Evolutionary conservation across 2,113 vertebrate genomes (phyloP).

Genomic region (Dinomys branickii): DNA sequence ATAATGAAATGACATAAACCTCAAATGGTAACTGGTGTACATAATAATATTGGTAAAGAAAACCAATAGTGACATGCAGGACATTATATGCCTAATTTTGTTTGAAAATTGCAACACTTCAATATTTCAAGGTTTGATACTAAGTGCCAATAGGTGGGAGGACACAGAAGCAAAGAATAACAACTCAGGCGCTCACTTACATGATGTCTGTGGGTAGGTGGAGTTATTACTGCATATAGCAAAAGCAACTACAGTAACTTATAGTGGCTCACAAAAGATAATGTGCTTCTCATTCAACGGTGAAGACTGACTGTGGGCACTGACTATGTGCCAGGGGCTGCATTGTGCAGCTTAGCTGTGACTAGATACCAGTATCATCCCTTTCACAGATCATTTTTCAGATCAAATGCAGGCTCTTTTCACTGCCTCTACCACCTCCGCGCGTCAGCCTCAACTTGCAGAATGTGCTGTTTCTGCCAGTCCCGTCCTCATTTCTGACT

Average conservation of each 20-base stretch:
- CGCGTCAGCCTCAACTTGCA: background rate
- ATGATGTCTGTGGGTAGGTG: background rate
- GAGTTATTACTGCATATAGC: background rate
- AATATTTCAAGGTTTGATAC: conserved; percentile 24
- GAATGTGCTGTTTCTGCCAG: background rate
- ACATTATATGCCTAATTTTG: background rate
- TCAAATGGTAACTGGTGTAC: background rate
- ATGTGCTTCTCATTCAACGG: background rate
- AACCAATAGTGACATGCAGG: background rate
- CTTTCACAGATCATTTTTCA: background rate
- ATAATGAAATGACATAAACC: conserved; percentile 12
- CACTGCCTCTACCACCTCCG: background rate
- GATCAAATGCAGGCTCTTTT: conserved; percentile 19
- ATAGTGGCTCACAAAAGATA: background rate
- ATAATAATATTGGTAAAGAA: conserved; percentile 7
- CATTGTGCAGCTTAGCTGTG: background rate
- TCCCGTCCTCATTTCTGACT: background rate
- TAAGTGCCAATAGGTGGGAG: background rate
- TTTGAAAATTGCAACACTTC: background rate
- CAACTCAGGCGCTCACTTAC: background rate
- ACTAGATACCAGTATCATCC: background rate
- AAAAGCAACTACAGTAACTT: background rate
- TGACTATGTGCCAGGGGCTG: background rate
- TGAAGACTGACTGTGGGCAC: background rate
- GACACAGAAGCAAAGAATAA: conserved; percentile 5